These are phyloP conservation scores for Norana najaformis DNA, from an alignment of 2,888 invertebrate species.

Conservation along the genomic window DNA sequence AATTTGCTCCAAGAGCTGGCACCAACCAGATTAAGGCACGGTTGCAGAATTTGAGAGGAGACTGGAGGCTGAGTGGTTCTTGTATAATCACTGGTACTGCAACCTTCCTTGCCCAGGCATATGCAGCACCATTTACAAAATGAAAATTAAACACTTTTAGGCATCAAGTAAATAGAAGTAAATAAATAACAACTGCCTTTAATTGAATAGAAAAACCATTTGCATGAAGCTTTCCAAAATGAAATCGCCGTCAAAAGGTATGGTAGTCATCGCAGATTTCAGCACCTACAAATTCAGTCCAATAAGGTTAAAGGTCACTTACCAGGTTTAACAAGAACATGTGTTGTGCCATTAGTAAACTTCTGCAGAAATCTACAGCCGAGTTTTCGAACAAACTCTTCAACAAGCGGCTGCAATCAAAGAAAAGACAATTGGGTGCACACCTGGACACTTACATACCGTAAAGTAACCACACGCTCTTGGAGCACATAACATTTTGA, in stretches of 20 bases:
- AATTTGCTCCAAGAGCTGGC: too few species aligned
- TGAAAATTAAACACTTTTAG: neutral
- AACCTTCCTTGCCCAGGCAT: too few species aligned
- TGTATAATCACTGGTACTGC: too few species aligned
- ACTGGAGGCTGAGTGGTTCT: too few species aligned
- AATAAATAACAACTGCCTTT: neutral
- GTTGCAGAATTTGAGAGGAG: too few species aligned
- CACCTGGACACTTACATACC: neutral
- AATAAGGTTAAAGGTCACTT: neutral
- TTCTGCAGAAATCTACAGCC: conserved; percentile 25
- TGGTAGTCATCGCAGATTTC: neutral
- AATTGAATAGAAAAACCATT: neutral
- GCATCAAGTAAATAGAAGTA: neutral
- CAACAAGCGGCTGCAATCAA: conserved; percentile 24
- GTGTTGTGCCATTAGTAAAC: conserved; percentile 34
- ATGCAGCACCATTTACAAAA: too few species aligned
- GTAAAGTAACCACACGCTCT: too few species aligned
- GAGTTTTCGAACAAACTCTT: conserved; percentile 18
- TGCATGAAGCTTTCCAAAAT: neutral
- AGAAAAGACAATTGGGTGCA: neutral
- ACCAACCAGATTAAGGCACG: too few species aligned
- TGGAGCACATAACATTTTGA: too few species aligned
- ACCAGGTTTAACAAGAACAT: conserved; percentile 41
- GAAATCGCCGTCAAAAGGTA: neutral
- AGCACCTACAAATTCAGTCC: neutral